Conservation (phyloP, 2,113 vertebrate genomes). For the Petaurus breviceps region DNA sequence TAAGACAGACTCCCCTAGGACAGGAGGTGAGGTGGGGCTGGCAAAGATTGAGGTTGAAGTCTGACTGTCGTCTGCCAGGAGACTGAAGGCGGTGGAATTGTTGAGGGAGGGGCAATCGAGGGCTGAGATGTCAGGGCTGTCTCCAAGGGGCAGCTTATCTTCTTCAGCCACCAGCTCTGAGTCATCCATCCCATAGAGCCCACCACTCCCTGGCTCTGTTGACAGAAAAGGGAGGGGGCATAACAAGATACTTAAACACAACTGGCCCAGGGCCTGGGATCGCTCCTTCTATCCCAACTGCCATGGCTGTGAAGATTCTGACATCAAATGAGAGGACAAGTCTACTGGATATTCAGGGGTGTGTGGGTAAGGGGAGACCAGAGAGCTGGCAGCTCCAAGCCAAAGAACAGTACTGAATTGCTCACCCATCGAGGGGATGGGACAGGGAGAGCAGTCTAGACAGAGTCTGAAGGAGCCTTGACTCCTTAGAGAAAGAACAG, state of each 20-base stretch:
- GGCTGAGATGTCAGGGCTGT: constrained; percentile 79
- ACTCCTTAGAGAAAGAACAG: background rate
- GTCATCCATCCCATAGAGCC: constrained; percentile 83
- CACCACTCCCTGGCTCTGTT: constrained; percentile 82
- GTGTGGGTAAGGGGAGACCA: background rate
- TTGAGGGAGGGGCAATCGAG: constrained; percentile 79
- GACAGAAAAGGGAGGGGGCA: background rate
- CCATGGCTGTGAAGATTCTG: constrained; percentile 6
- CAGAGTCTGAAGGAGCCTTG: background rate
- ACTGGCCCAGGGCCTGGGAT: background rate
- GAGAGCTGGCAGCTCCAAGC: background rate
- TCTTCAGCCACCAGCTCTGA: constrained; percentile 76
- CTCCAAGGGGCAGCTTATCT: constrained; percentile 81
- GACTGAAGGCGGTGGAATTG: constrained; percentile 77
- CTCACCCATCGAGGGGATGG: constrained; percentile 28
- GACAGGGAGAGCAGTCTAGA: background rate
- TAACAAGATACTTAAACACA: background rate
- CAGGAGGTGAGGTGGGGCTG: constrained; percentile 72
- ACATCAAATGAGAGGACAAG: background rate
- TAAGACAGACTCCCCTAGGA: constrained; percentile 79
- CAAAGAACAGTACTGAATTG: constrained; percentile 40
- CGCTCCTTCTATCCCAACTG: constrained; percentile 3
- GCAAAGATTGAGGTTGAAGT: constrained; percentile 75
- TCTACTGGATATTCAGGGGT: background rate
- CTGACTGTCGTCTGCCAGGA: constrained; percentile 79